Conservation (phyloP, 2,797 vertebrate species). For the Megaceryle alcyon region DNA sequence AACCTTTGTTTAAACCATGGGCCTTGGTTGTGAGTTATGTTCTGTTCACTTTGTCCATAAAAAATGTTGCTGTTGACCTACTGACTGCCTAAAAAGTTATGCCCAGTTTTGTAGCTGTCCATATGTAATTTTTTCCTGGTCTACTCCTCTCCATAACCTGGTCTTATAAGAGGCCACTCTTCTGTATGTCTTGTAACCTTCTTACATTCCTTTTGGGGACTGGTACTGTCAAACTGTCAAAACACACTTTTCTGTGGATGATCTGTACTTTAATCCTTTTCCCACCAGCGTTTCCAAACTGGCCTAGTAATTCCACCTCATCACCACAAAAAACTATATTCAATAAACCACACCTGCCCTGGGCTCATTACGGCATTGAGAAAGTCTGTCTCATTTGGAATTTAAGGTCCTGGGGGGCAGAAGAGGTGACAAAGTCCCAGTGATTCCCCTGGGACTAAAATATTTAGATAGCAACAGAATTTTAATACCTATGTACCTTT, state of each 20-base stretch:
- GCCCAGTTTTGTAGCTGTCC: not conserved
- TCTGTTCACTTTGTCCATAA: not conserved
- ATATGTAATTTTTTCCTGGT: not conserved
- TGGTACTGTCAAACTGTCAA: fast-evolving
- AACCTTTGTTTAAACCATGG: not conserved
- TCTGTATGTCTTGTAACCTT: not conserved
- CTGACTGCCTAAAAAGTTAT: not conserved
- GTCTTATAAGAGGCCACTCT: not conserved
- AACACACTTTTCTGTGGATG: not conserved
- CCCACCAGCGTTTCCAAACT: not conserved
- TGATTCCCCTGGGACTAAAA: not conserved
- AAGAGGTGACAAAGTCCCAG: not conserved
- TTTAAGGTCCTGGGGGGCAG: not conserved
- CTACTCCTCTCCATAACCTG: not conserved
- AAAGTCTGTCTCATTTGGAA: not conserved
- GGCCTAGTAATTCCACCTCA: not conserved
- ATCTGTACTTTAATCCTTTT: not conserved
- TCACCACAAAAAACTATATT: not conserved
- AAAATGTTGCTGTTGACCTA: not conserved
- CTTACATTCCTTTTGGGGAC: not conserved
- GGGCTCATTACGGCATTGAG: not conserved
- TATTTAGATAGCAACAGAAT: not conserved
- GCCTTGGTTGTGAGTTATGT: not conserved
- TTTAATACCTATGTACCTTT: not conserved
- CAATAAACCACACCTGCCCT: not conserved